Conservation (phyloP, 2,888 invertebrate genomes). For the Microctonus aethiopoides region DNA sequence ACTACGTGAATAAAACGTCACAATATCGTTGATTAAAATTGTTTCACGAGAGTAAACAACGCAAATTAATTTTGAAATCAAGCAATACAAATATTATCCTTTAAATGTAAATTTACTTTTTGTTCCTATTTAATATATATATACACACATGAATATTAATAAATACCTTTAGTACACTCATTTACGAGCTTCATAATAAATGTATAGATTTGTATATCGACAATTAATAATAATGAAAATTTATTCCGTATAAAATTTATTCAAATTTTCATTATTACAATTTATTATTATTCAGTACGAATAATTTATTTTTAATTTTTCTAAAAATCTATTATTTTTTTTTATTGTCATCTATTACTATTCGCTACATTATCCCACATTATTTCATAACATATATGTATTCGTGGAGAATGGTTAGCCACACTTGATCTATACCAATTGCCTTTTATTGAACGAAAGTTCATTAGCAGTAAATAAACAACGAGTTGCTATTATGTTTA, state of each 20-base stretch:
- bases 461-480: constrained; percentile 47
- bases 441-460: constrained; percentile 44
- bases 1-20: neutral
- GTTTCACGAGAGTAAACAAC: neutral
- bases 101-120: neutral
- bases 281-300: too few relatives aligned
- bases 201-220: neutral
- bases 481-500: constrained; percentile 11
- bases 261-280: constrained; percentile 17
- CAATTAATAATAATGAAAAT: neutral
- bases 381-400: neutral
- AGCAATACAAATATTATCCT: neutral
- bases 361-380: neutral
- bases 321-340: too few relatives aligned
- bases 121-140: neutral
- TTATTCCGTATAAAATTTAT: neutral
- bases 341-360: constrained; percentile 29
- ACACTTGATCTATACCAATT: constrained; percentile 45
- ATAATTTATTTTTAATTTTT: too few relatives aligned
- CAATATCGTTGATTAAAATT: neutral
- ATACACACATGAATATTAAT: too few relatives aligned
- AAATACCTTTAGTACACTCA: too few relatives aligned
- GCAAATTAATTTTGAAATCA: neutral
- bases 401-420: constrained; percentile 36
- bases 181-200: too few relatives aligned